Evolutionary conservation across 2,113 vertebrate species (phyloP).

Genomic region (Orcinus orca): DNA sequence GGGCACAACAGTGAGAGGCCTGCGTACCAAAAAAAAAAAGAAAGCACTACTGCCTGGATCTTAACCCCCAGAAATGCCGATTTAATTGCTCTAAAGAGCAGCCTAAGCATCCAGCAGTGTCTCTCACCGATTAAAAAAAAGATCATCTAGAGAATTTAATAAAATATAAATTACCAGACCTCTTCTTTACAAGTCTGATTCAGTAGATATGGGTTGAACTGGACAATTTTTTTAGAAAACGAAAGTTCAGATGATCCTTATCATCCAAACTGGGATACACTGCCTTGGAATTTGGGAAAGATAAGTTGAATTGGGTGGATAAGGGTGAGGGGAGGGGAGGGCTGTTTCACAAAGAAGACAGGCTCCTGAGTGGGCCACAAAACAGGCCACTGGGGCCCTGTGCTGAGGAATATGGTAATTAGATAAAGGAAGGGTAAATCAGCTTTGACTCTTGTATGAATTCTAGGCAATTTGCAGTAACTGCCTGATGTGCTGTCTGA

Average conservation of each 20-base stretch:
- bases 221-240: background rate
- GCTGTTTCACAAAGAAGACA: background rate
- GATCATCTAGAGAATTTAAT: background rate
- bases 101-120: background rate
- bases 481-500: background rate
- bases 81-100: background rate
- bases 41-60: too few species aligned
- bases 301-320: background rate
- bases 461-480: background rate
- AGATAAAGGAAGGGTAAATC: background rate
- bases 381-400: background rate
- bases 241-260: background rate
- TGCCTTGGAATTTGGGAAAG: background rate
- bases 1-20: too few species aligned
- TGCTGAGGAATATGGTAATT: background rate
- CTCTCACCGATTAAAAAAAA: background rate
- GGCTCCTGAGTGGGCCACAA: background rate
- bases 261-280: background rate
- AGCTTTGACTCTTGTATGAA: background rate
- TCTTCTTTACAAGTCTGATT: background rate
- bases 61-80: background rate
- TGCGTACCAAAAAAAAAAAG: background rate
- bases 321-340: background rate
- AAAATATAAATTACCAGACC: background rate
- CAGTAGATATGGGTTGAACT: background rate